These are phyloP conservation scores for Microplitis mediator DNA, from an alignment of 1,140 invertebrate genomes.

Conservation along the genomic window DNA sequence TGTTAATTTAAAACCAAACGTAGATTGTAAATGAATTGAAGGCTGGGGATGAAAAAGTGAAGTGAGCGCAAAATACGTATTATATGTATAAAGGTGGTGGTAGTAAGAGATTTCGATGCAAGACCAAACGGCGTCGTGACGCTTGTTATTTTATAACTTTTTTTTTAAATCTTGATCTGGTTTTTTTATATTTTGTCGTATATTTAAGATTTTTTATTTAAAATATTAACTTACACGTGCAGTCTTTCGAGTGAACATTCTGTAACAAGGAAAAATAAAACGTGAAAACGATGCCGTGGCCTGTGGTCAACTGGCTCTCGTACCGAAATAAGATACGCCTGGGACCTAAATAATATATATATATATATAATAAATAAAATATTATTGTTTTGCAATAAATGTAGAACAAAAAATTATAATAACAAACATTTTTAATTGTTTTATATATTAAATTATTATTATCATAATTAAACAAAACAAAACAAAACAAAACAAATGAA, in stretches of 20 bases:
- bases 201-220: background rate
- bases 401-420: background rate
- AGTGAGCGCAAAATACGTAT: background rate
- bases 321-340: slow-evolving; percentile 61
- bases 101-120: slow-evolving; percentile 31
- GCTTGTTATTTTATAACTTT: background rate
- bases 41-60: background rate
- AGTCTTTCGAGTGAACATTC: slow-evolving; percentile 27
- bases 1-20: background rate
- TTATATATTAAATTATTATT: too few species aligned
- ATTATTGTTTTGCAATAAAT: slow-evolving; percentile 23
- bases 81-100: background rate
- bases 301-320: slow-evolving; percentile 56
- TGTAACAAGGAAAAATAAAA: slow-evolving; percentile 41
- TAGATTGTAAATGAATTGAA: background rate
- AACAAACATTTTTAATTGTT: background rate
- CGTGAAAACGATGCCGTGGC: slow-evolving; percentile 54
- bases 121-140: slow-evolving; percentile 35
- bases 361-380: slow-evolving; percentile 34
- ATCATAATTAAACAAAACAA: too few species aligned
- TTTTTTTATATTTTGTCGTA: background rate
- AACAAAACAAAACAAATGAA: too few species aligned
- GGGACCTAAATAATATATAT: slow-evolving; percentile 58
- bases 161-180: background rate
- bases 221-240: slow-evolving; percentile 33